A percentile compares a stretch with the other conserved stretches of the same genome.
Conservation (phyloP, 2,888 invertebrate genomes). For the Phytoseiulus persimilis region DNA sequence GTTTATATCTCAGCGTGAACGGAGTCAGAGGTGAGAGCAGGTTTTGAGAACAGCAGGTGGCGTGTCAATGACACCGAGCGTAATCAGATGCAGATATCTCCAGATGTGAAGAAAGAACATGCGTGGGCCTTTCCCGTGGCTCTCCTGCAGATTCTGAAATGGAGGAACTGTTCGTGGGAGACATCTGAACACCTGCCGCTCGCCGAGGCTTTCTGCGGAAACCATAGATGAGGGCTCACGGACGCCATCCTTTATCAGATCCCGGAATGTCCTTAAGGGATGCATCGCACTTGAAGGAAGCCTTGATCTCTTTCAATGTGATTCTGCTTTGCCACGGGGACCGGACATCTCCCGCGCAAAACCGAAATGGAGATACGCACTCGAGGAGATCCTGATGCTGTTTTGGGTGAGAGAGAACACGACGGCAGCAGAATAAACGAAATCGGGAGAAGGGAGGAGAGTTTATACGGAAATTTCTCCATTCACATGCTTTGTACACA, state of each 20-base stretch:
- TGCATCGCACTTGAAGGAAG: not conserved
- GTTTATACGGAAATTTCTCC: not conserved
- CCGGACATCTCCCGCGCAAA: not conserved
- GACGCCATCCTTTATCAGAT: not conserved
- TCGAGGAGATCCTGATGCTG: not conserved
- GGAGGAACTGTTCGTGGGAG: not conserved
- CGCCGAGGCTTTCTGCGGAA: not conserved
- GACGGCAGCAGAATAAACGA: not conserved
- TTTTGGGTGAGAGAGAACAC: not conserved
- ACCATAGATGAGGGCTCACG: not conserved
- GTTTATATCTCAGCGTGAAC: not conserved
- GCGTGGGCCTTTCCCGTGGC: not conserved
- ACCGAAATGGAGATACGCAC: not conserved
- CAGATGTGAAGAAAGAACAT: not conserved
- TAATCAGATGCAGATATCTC: conserved; percentile 5
- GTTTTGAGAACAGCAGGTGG: not conserved
- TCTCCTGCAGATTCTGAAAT: not conserved
- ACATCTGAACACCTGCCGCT: not conserved
- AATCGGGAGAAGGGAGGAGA: not conserved
- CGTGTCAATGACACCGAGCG: not conserved
- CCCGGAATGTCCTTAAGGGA: not conserved
- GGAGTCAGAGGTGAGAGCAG: not conserved
- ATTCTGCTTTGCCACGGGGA: not conserved
- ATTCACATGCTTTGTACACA: not conserved
- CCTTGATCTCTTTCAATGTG: not conserved